Evolutionary conservation across 2,888 invertebrate genomes (phyloP).

Genomic region (Ethmia dodecea): DNA sequence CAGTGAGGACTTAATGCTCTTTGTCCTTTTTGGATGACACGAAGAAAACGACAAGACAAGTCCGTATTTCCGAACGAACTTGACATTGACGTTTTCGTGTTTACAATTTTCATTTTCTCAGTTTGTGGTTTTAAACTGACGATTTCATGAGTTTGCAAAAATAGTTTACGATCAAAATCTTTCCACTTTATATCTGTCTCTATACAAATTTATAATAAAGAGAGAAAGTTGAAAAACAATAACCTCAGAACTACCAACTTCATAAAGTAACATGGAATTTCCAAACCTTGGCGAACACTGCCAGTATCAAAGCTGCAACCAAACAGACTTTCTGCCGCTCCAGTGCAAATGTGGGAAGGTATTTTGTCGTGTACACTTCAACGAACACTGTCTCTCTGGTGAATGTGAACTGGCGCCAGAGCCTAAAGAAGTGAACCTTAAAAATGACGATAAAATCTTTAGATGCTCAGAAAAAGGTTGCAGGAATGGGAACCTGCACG

Average conservation of each 20-base stretch:
- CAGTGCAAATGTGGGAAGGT: conserved; percentile 80
- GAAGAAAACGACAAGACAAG: too few species aligned
- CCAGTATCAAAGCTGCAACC: conserved; percentile 77
- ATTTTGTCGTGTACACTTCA: conserved; percentile 84
- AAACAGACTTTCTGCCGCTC: conserved; percentile 84
- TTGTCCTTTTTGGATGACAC: too few species aligned
- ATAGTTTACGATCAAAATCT: too few species aligned
- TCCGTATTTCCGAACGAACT: too few species aligned
- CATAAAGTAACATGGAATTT: conserved; percentile 79
- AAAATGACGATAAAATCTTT: conserved; percentile 59
- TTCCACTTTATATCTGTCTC: too few species aligned
- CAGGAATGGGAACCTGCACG: conserved; percentile 76
- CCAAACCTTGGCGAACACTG: conserved; percentile 85
- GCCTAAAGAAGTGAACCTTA: conserved; percentile 53
- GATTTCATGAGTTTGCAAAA: too few species aligned
- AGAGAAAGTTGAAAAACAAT: too few species aligned
- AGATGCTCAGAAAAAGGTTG: conserved; percentile 79
- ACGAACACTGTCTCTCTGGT: conserved; percentile 74
- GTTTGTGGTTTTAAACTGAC: too few species aligned
- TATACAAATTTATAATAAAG: too few species aligned
- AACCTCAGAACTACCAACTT: conserved; percentile 1
- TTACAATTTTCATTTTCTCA: too few species aligned
- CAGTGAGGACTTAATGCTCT: too few species aligned
- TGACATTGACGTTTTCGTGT: too few species aligned
- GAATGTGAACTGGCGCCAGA: conserved; percentile 56